These are phyloP conservation scores for Solenopsis fugax DNA, from an alignment of 1,140 invertebrate species.

Conservation along the genomic window DNA sequence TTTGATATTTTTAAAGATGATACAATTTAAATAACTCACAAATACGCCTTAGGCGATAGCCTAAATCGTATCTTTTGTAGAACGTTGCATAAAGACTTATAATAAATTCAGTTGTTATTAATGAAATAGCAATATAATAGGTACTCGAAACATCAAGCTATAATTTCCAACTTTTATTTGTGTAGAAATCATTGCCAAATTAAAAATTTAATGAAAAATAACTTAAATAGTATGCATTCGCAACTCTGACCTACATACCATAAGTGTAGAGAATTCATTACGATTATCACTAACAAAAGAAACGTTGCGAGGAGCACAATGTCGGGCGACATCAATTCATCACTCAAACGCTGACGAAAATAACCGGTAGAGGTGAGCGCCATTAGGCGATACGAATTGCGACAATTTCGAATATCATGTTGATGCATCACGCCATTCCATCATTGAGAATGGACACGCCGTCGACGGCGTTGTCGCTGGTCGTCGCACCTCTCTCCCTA, in stretches of 20 bases:
- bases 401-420: constrained; percentile 83
- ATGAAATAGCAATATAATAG: too few species aligned
- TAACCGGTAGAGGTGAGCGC: constrained; percentile 71
- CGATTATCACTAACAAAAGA: constrained; percentile 21
- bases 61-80: too few species aligned
- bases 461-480: constrained; percentile 64
- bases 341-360: constrained; percentile 70
- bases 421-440: constrained; percentile 81
- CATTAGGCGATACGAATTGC: constrained; percentile 82
- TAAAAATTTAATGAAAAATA: too few species aligned
- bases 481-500: constrained; percentile 66
- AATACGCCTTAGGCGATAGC: too few species aligned
- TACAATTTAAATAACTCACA: too few species aligned
- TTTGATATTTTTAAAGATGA: too few species aligned
- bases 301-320: constrained; percentile 52
- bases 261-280: neutral
- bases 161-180: too few species aligned
- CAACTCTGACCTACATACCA: neutral
- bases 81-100: too few species aligned
- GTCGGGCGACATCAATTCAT: constrained; percentile 70
- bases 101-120: too few species aligned
- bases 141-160: too few species aligned
- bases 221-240: too few species aligned
- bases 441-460: constrained; percentile 81
- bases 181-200: too few species aligned